phyloP scores from a whole-genome alignment of 2,113 vertebrate genomes.

The Halcyon senegalensis region DNA sequence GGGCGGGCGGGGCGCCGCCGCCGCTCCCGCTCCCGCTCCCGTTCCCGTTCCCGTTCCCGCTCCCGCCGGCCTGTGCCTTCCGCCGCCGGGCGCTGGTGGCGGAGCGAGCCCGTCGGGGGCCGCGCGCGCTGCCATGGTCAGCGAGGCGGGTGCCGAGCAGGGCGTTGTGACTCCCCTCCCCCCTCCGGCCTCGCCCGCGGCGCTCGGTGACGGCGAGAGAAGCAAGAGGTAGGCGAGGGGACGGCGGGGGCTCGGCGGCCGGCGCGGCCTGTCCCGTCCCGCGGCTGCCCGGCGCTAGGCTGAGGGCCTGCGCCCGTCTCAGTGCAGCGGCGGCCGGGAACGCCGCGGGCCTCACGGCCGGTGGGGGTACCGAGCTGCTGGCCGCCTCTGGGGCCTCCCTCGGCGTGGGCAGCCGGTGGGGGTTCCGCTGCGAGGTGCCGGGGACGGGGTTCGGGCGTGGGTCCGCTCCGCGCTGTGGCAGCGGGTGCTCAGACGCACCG shows the following conservation, averaged over 20 bases:
- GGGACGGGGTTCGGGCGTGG: rapidly evolving
- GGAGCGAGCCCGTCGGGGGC: background rate
- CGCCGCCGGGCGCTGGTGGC: background rate
- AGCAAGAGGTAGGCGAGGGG: background rate
- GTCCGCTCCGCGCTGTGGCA: background rate
- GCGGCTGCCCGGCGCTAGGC: background rate
- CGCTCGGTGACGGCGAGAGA: background rate
- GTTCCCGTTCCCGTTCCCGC: too few relatives aligned
- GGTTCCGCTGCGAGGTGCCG: background rate
- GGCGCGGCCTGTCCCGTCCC: background rate
- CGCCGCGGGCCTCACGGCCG: background rate
- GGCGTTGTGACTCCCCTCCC: background rate
- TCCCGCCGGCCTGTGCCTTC: background rate
- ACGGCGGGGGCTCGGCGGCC: background rate
- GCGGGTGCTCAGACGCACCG: background rate
- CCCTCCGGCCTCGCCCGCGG: background rate
- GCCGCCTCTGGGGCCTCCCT: background rate
- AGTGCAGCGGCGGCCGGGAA: background rate
- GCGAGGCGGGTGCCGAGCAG: background rate
- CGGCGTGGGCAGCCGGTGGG: background rate
- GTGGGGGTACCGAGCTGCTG: background rate
- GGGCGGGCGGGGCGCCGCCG: background rate
- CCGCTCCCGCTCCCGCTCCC: too few relatives aligned
- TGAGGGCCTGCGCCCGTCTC: background rate
- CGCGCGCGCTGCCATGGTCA: background rate